Conservation (phyloP, 2,797 vertebrate species). For the Alectoris magna region DNA sequence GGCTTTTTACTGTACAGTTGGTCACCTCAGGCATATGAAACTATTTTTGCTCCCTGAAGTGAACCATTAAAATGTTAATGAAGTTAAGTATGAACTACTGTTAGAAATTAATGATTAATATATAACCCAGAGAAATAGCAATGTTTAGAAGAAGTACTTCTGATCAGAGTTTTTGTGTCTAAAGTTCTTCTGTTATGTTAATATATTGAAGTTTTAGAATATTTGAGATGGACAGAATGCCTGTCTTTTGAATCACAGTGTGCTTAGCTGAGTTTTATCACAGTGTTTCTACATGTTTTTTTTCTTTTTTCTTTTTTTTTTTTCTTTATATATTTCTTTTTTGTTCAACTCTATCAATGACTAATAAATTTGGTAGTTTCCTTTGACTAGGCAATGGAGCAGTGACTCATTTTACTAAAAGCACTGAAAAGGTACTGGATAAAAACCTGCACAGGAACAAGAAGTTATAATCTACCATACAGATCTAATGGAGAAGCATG, state of each 20-base stretch:
- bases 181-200: not conserved
- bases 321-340: not conserved
- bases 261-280: not conserved
- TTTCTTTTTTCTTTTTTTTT: not conserved
- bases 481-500: not conserved
- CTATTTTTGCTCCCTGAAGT: not conserved
- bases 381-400: not conserved
- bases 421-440: not conserved
- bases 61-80: not conserved
- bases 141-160: not conserved
- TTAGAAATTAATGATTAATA: not conserved
- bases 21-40: not conserved
- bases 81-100: not conserved
- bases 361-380: not conserved
- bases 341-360: not conserved
- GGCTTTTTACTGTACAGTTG: not conserved
- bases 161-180: not conserved
- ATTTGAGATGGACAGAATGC: not conserved
- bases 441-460: not conserved
- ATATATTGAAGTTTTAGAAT: not conserved
- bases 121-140: not conserved
- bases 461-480: not conserved
- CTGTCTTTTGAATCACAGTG: not conserved
- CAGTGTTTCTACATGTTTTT: not conserved
- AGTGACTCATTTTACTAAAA: conserved; percentile 25